These are phyloP conservation scores for Cololabis saira DNA, from an alignment of 2,113 vertebrate species.

Conservation along the genomic window DNA sequence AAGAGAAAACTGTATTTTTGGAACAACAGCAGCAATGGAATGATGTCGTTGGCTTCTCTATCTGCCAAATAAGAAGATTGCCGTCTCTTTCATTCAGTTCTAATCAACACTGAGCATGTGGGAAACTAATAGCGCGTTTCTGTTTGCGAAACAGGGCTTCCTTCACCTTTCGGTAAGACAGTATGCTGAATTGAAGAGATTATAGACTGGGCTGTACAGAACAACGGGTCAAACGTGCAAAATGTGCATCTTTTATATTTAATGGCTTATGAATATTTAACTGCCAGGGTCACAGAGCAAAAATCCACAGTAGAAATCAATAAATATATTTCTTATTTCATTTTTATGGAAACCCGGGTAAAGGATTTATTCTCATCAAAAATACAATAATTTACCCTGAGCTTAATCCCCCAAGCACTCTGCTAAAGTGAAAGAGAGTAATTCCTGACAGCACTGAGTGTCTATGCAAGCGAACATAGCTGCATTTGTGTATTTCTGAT, in stretches of 20 bases:
- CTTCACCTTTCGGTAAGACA: conserved; percentile 72
- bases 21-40: conserved; percentile 57
- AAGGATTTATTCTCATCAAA: conserved; percentile 67
- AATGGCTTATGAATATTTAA: conserved; percentile 83
- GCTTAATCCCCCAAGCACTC: conserved; percentile 69
- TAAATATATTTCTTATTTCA: no score
- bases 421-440: conserved; percentile 51
- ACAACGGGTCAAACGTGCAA: conserved; percentile 73
- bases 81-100: conserved; percentile 71
- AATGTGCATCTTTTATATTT: conserved; percentile 81
- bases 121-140: conserved; percentile 72
- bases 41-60: conserved; percentile 55
- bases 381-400: conserved; percentile 68
- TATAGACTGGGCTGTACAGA: conserved; percentile 60
- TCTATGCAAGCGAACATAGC: conserved; percentile 12
- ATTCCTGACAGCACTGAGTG: conserved; percentile 42
- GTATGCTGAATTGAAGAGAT: conserved; percentile 63
- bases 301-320: conserved; percentile 21
- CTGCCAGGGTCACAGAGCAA: conserved; percentile 65
- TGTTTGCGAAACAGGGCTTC: conserved; percentile 53
- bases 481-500: conserved; percentile 41
- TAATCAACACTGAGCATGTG: conserved; percentile 71
- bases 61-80: conserved; percentile 74
- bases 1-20: conserved; percentile 44
- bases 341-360: conserved; percentile 46